Percentiles rank a stretch among this genome's conserved stretches.
These are phyloP conservation scores for Xylocampa areola DNA, from an alignment of 2,888 invertebrate genomes.

Conservation along the genomic window DNA sequence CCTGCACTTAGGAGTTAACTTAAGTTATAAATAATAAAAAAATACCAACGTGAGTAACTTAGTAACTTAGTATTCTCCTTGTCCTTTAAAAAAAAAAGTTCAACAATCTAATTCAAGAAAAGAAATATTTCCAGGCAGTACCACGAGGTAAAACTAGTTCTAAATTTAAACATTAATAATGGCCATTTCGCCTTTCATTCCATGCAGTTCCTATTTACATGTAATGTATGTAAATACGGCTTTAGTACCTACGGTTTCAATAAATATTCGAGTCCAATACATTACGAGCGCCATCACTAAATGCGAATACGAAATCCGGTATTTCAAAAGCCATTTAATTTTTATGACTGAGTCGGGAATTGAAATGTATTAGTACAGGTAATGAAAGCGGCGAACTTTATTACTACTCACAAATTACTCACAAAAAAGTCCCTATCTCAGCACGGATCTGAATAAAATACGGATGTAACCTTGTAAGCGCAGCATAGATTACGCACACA, in stretches of 20 bases:
- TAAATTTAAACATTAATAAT: conserved; percentile 20
- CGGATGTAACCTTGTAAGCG: no score
- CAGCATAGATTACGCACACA: no score
- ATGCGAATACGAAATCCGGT: conserved; percentile 54
- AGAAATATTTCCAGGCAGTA: neutral
- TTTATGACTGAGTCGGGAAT: conserved; percentile 56
- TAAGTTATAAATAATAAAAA: no score
- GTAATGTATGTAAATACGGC: conserved; percentile 27
- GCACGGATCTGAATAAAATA: no score
- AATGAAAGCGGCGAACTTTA: conserved; percentile 18
- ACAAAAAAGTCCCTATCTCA: no score
- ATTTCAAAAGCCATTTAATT: conserved; percentile 56
- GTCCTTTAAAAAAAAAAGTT: no score
- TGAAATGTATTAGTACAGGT: conserved; percentile 49
- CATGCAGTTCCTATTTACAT: conserved; percentile 21
- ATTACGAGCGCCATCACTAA: conserved; percentile 41
- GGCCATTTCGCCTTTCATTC: neutral
- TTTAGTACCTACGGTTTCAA: conserved; percentile 19
- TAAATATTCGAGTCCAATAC: conserved; percentile 30
- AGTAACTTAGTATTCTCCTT: no score
- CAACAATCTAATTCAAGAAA: no score
- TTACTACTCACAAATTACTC: neutral
- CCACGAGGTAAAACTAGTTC: conserved; percentile 1
- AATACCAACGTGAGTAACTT: no score
- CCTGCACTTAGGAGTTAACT: no score